phyloP scores from a whole-genome alignment of 2,113 vertebrate genomes.

The Cepphus grylle region DNA sequence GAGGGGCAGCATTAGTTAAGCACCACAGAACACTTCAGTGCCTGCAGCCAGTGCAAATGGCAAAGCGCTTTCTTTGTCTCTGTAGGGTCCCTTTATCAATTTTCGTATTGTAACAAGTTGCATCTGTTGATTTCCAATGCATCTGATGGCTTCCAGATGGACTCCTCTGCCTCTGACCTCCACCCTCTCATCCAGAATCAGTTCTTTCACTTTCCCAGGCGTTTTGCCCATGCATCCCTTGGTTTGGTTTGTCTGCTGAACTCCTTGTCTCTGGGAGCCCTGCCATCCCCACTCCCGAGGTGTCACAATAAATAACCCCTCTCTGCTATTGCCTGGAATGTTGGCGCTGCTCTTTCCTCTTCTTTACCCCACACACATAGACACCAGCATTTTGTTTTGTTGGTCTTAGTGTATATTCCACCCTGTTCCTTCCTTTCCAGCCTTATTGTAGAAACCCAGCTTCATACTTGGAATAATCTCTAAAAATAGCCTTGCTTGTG shows the following conservation, averaged over 20 bases:
- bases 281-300: not conserved
- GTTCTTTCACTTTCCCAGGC: not conserved
- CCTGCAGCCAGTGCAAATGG: not conserved
- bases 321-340: not conserved
- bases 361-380: not conserved
- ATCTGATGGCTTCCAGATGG: not conserved
- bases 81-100: not conserved
- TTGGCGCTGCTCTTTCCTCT: not conserved
- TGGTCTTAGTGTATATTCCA: not conserved
- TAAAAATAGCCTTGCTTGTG: constrained; percentile 1
- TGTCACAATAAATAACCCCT: not conserved
- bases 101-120: not conserved
- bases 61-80: not conserved
- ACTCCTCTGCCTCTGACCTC: not conserved
- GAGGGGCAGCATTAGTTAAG: not conserved
- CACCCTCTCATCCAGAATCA: not conserved
- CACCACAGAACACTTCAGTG: not conserved
- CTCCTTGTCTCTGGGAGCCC: not conserved
- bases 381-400: not conserved
- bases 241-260: not conserved
- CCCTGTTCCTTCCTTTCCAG: not conserved
- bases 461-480: not conserved
- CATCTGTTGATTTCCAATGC: not conserved
- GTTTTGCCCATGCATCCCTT: not conserved
- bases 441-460: not conserved